Evolutionary conservation across 2,797 vertebrate species (phyloP).

Genomic region (Falco rusticolus): DNA sequence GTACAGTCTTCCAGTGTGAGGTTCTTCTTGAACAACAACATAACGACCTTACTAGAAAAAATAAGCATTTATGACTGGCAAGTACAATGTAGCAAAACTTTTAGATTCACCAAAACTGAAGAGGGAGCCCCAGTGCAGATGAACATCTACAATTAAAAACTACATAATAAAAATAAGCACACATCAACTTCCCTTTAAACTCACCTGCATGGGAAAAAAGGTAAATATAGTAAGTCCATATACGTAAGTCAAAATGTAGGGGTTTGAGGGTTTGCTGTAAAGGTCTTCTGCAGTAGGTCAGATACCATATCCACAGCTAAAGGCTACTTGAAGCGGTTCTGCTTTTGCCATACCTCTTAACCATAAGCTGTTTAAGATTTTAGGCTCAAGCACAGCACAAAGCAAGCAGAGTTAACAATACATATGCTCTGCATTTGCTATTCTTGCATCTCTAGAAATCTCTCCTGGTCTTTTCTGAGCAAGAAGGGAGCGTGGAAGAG

Average conservation of each 20-base stretch:
- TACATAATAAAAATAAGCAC: background rate
- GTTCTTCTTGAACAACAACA: background rate
- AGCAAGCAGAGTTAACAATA: background rate
- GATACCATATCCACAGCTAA: background rate
- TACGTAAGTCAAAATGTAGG: fast-evolving
- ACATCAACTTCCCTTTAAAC: background rate
- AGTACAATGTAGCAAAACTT: fast-evolving
- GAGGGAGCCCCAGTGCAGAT: background rate
- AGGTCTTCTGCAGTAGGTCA: background rate
- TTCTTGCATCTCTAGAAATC: background rate
- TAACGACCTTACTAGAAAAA: background rate
- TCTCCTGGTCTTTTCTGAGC: background rate
- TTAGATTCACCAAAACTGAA: background rate
- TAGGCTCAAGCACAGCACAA: background rate
- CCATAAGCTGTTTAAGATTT: fast-evolving
- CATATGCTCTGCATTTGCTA: background rate
- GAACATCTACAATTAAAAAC: background rate
- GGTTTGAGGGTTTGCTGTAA: background rate
- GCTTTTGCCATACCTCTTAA: background rate
- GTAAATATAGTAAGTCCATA: fast-evolving
- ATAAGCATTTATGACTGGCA: background rate
- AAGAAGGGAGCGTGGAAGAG: background rate
- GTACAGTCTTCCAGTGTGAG: background rate
- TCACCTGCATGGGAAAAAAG: background rate
- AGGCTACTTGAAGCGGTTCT: background rate